Base-by-base conservation (phyloP, 2,888 invertebrate genomes). In the Amphipyra berbera region DNA sequence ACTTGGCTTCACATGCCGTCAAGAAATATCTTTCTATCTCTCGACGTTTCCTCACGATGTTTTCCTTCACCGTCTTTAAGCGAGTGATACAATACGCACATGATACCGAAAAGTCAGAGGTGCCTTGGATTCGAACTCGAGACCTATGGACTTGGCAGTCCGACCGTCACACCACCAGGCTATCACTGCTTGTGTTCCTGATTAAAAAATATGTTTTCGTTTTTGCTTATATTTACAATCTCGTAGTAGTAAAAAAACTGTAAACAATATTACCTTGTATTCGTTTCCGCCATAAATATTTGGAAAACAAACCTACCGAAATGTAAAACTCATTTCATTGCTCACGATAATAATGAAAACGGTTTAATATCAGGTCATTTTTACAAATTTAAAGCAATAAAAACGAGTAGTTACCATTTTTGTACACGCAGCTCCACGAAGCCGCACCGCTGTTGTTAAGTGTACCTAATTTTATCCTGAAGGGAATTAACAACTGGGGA, bases 301-400 rank as follows among this genome's bases (percentile, higher is more conserved):
- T 30, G 8, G 12, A 61, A 71, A 68, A 68, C 35, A 65, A 62
- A 49, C 7, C 33, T 37, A 2, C 45, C 6, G 46, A 41, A 65
- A 73, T 49, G 41, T 52, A 57, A 76, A 61, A 38, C 57, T 52
- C 45, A 70, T 77, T 70, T 69, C 41, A 61, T 57, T 55, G 61
- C 56, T 67, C 61, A 71, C 62, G 66, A 60, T 61, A 61, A 75
- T 78, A 73, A 78, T 69, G 68, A 62, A 63, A 73, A 66, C 61
- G 45, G 58, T 63, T 58, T 62, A 67, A 73, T 64, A 73, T 63
- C 52, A 37, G 50, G 58, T 71, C 55, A 72, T 82, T 82, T 83
- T 81, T 80, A 81, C 71, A 76, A 78, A 84, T 82, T 82, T 87
- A 78, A 86, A 85, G 71, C 87, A 70, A 87, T 89, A 88, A 86